Evolutionary conservation across 2,888 invertebrate species (phyloP), one percentile per base, ranked within the genome.

Genomic region (Muschampia plurimacula): DNA sequence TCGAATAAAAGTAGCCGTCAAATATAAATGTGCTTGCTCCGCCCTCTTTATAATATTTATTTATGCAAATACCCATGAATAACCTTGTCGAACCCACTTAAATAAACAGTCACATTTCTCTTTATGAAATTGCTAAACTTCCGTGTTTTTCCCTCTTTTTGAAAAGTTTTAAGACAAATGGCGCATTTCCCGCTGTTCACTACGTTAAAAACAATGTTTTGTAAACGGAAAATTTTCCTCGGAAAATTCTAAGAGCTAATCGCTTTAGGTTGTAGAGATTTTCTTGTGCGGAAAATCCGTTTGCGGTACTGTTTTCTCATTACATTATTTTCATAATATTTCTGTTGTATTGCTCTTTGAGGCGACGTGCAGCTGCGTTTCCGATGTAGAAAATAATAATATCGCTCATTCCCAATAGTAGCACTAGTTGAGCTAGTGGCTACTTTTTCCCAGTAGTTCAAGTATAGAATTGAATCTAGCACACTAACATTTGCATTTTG

Each of bases 231-330:
- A 68, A 32, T 68, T 68, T 68, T 68, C 59, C 32, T 59, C n/a
- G 44, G 59, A n/a, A 60, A 46, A 32, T 68, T 68, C 59, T 68
- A 15, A 68, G 59, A 68, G 67, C 67, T 68, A 68, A 59, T 68
- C 67, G 44, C 59, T 68, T 68, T 46, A 59, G 57, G 67, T 57
- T 28, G 57, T 41, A 41, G 41, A 28, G 28, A 44, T 13, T 67
- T 67, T 41, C 36, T 15, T 44, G 67, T 15, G 59, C 59, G 36
- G 59, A 60, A 68, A 68, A 41, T 67, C 39, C 57, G 55, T 41
- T 41, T 68, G 67, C 55, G 59, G 39, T 5, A n/a, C 13, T 6
- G 59, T 68, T 60, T 68, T 44, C 59, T 68, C 46, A 44, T 32
- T 60, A 2, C 12, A 57, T 57, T 67, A 52, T 57, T 41, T 67